Evolutionary conservation across 2,888 invertebrate species (phyloP).

Genomic region (Creontiades dilutus): DNA sequence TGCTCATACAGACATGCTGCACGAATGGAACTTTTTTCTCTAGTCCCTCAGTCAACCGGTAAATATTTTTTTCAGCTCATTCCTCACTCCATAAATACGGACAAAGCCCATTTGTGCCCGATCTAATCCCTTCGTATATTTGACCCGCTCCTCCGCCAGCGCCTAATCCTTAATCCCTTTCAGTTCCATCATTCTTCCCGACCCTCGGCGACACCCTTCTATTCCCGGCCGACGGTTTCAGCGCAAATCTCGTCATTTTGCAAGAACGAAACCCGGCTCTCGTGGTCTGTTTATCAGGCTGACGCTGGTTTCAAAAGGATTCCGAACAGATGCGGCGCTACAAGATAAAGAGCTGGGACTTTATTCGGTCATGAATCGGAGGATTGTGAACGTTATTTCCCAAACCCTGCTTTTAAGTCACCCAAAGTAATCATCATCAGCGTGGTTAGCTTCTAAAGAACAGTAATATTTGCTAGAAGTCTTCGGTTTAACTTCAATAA

Average conservation of each 20-base stretch:
- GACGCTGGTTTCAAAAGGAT: background rate
- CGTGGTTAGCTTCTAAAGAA: too few species aligned
- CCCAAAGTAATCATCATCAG: background rate
- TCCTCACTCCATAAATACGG: too few species aligned
- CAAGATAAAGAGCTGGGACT: background rate
- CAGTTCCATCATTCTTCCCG: background rate
- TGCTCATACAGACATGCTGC: too few species aligned
- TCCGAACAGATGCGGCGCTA: background rate
- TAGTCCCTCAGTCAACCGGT: too few species aligned
- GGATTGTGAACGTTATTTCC: background rate
- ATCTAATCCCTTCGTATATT: background rate
- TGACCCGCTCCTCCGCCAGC: background rate
- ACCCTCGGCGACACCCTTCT: background rate
- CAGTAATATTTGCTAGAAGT: too few species aligned
- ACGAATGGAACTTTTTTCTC: too few species aligned
- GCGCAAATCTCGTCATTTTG: background rate
- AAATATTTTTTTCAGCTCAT: too few species aligned
- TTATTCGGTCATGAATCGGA: background rate
- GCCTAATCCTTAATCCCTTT: background rate
- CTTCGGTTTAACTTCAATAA: too few species aligned
- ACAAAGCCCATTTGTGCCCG: background rate
- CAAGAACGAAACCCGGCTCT: background rate
- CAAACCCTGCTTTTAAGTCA: background rate
- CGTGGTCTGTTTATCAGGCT: background rate
- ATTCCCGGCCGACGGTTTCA: background rate